Percentiles rank a stretch among this genome's conserved stretches.
phyloP scores from a whole-genome alignment of 2,797 vertebrate genomes.

The Australoheros facetus region DNA sequence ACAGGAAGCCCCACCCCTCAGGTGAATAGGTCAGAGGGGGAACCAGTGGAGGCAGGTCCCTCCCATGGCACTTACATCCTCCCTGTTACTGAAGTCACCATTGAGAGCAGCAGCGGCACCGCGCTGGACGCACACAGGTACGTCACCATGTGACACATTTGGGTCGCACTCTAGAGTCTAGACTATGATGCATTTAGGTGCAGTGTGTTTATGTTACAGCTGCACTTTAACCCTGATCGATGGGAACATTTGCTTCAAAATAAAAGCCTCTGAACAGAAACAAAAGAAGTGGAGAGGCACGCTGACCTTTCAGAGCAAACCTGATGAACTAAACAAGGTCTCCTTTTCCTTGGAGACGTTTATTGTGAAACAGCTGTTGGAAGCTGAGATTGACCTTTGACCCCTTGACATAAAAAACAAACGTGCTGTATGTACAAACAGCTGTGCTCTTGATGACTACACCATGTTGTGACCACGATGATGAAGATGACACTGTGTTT shows the following conservation, averaged over 20 bases:
- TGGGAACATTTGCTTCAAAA: too few species aligned
- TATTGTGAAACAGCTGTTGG: too few species aligned
- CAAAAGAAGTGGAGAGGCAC: too few species aligned
- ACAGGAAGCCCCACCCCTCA: slow-evolving; percentile 34
- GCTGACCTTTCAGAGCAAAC: neutral
- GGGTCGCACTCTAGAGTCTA: neutral
- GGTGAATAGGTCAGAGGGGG: slow-evolving; percentile 9
- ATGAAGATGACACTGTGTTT: neutral
- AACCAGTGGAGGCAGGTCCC: slow-evolving; percentile 44
- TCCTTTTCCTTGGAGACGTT: too few species aligned
- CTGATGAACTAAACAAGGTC: neutral
- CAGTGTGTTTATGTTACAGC: too few species aligned
- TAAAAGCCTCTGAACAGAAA: too few species aligned
- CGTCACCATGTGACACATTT: neutral
- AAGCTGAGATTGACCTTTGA: too few species aligned
- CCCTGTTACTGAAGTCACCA: slow-evolving; percentile 82
- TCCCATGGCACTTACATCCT: slow-evolving; percentile 83
- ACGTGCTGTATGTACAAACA: too few species aligned
- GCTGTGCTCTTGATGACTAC: too few species aligned
- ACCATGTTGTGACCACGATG: neutral
- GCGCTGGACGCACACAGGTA: slow-evolving; percentile 69
- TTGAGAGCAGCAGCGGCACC: slow-evolving; percentile 53
- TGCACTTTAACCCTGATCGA: too few species aligned
- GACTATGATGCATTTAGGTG: too few species aligned
- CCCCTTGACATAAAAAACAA: too few species aligned